A percentile compares a stretch with the other conserved stretches of the same genome.
These are phyloP conservation scores for Irena cyanogastra DNA, from an alignment of 2,113 vertebrate species.

Conservation along the genomic window DNA sequence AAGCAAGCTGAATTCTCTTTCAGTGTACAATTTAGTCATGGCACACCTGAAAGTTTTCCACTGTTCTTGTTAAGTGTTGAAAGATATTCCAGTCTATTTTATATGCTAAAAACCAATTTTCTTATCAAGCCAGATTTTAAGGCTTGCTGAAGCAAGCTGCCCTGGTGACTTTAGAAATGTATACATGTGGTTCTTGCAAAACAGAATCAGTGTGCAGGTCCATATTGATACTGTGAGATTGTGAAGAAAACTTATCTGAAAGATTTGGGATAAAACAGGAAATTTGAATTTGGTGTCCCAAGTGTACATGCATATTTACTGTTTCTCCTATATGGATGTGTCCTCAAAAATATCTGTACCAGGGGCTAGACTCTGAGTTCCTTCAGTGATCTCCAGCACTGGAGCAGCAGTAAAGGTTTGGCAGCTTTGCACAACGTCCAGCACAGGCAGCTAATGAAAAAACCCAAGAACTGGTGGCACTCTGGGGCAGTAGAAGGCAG, in stretches of 20 bases:
- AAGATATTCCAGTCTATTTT: neutral
- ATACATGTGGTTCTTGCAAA: neutral
- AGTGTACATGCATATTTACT: neutral
- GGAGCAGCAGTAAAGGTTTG: neutral
- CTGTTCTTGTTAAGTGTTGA: neutral
- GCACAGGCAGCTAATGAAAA: neutral
- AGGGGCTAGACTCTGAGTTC: neutral
- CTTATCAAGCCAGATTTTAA: neutral
- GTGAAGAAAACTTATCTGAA: neutral
- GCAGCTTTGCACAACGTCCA: neutral
- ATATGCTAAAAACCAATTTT: neutral
- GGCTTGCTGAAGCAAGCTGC: neutral
- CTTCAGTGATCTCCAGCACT: neutral
- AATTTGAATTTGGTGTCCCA: neutral
- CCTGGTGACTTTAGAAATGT: neutral
- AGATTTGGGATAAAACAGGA: neutral
- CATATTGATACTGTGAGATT: too few relatives aligned
- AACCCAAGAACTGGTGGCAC: neutral
- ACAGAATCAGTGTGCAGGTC: neutral
- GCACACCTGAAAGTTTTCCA: neutral
- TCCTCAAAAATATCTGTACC: neutral
- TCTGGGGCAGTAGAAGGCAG: neutral
- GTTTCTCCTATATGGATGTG: neutral
- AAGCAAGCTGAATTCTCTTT: neutral
- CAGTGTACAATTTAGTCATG: neutral